Percentiles rank a stretch among this genome's conserved stretches.
These are phyloP conservation scores for Cariama cristata DNA, from an alignment of 2,113 vertebrate species.

Conservation along the genomic window DNA sequence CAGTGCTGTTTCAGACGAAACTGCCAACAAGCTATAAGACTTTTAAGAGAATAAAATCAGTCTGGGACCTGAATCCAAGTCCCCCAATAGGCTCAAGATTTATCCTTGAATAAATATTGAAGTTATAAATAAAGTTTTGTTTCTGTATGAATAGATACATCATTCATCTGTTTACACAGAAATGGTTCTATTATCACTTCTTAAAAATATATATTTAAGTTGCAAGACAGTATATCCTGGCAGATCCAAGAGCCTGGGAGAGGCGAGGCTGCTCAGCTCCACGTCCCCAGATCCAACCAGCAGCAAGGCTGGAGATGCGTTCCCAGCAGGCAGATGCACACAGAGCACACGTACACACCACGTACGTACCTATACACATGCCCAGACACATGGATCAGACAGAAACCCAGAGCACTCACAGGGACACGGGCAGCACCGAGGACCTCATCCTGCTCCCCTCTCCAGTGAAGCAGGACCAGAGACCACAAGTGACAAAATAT, in stretches of 20 bases:
- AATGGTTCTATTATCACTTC: background rate
- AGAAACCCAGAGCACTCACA: no score
- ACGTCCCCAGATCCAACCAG: fast-evolving
- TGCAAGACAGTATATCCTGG: background rate
- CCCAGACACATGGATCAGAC: fast-evolving
- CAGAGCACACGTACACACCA: fast-evolving
- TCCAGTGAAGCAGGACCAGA: fast-evolving
- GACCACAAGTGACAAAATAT: background rate
- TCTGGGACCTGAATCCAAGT: background rate
- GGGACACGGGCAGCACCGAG: fast-evolving
- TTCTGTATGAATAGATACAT: background rate
- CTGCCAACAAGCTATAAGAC: background rate
- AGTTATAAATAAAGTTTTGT: background rate
- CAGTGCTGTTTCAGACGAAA: background rate
- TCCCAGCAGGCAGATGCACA: background rate
- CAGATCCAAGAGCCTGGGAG: background rate
- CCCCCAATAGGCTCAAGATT: background rate
- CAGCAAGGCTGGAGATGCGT: fast-evolving
- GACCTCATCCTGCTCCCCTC: background rate
- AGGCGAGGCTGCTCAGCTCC: background rate
- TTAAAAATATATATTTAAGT: background rate
- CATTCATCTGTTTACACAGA: background rate
- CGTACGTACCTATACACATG: fast-evolving
- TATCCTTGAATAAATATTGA: background rate
- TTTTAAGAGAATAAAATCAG: background rate